Base-by-base conservation (phyloP, 2,888 invertebrate species). In the Herminia tarsipennalis region DNA sequence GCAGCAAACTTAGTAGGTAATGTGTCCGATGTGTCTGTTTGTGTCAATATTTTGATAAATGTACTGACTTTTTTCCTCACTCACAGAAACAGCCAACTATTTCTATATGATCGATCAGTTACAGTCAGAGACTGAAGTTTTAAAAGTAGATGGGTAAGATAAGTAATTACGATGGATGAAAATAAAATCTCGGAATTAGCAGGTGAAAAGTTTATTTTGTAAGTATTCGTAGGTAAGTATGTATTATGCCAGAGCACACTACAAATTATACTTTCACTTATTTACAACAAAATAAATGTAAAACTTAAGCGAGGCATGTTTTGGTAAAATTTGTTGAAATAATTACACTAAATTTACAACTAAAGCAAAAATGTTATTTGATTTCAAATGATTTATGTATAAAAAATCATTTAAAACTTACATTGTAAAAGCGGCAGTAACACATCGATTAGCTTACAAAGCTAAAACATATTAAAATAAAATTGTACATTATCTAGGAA, bases 281-380 rank as follows among this genome's bases (percentile, higher is more conserved):
- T 83, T 80, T 86, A 87, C 79, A 84, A 80, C 73, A 82, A 78
- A 73, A 67, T 59, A 58, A 82, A 85, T 66, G 66, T 83, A 80
- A 82, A 89, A 85, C 82, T 78, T 87, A 88, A 86, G 90, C 90
- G 90, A 91, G 90, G 90, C 90, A 88, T 84, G 77, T 86, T 90
- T 91, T 91, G 90, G 90, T 91, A 90, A 88, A 83, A 82, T 78
- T 84, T 83, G 74, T 80, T 82, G 83, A 84, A 84, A 82, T 81
- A 74, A 81, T 83, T 81, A 84, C 52, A 74, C 73, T 81, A 70
- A 73, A 66, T 66, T 73, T 73, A 80, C 35, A 54, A 73, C 69
- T 62, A 77, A 76, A 73, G 75, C 58, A 62, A 66, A 68, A 45
- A 51, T 54, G 54, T 56, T 49, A 44, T 45, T 53, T 47, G 53